phyloP scores from a whole-genome alignment of 2,888 invertebrate species.

The Scaptomyza tumidula region DNA sequence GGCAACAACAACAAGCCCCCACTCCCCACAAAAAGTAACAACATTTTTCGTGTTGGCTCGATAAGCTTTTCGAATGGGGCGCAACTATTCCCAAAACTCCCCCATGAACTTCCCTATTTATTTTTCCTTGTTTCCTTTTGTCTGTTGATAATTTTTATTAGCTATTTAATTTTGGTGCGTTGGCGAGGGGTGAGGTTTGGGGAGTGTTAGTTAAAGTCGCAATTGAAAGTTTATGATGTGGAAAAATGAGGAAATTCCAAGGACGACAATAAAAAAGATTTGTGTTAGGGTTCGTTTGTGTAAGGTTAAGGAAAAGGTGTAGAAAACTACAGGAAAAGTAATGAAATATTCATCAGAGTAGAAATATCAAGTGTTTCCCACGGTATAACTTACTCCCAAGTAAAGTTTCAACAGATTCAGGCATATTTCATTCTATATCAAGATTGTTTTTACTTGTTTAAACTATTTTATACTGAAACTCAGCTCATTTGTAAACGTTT shows the following conservation, averaged over 20 bases:
- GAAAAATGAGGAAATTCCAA: constrained; percentile 20
- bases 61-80: constrained; percentile 18
- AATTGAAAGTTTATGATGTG: constrained; percentile 38
- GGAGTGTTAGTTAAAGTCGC: constrained; percentile 27
- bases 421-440: neutral
- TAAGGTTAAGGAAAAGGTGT: no score
- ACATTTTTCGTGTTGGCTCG: constrained; percentile 14
- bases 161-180: constrained; percentile 30
- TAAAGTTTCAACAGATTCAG: no score
- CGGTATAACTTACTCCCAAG: no score
- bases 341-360: no score
- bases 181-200: neutral
- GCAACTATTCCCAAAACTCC: neutral
- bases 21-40: neutral
- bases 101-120: no score
- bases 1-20: neutral
- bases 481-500: neutral
- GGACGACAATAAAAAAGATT: constrained; percentile 9
- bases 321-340: no score
- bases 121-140: neutral
- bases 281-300: neutral
- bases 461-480: neutral
- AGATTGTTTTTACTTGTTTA: neutral
- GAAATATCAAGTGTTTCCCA: no score
- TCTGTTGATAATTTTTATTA: constrained; percentile 44